Evolutionary conservation across 2,888 invertebrate genomes (phyloP), one percentile per base, ranked within the genome.

Genomic region (Andricus curvator): DNA sequence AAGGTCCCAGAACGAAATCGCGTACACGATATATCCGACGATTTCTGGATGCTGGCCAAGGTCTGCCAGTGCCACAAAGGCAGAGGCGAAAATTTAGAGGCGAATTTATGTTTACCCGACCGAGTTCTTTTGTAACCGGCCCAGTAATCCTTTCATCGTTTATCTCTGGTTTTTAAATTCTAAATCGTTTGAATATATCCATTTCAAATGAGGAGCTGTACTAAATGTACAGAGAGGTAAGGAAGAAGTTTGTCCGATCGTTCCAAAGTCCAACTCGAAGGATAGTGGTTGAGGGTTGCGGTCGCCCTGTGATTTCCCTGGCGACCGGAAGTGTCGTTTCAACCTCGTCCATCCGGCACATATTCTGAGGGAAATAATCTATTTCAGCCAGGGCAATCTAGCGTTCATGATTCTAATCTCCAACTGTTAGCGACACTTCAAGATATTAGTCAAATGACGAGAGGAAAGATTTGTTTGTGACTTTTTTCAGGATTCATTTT

Each of bases 351-450:
- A 83, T 83, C 85, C 85, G 82, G 82, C 82, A 83, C 83, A 84
- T 84, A 85, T 81, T 85, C 84, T 85, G 82, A 82, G 83, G 83
- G 87, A 88, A 88, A 88, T 88, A 89, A 88, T 87, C 85, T 88
- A 84, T 87, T 86, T 82, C 86, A 85, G 81, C 82, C 82, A 84
- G 83, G 86, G 85, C 86, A 84, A 86, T 86, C 85, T 86, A 83
- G 83, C 84, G 87, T 51, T 62, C 33, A 74, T 74, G 33, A 74
- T 74, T 56, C 33, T 74, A 74, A 56, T 74, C 17, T 62, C 15
- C 9, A 15, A 25, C 62, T 62, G 25, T 62, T 25, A 62, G 25
- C 15, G 25, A 62, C 15, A 25, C 25, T 25, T 15, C 15, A 62
- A 62, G 13, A 9, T 62, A 62, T 62, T 25, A 62, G 4, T 62